Percentiles rank a stretch among this genome's conserved stretches.
These are phyloP conservation scores for Anableps anableps DNA, from an alignment of 2,797 vertebrate species.

Conservation along the genomic window DNA sequence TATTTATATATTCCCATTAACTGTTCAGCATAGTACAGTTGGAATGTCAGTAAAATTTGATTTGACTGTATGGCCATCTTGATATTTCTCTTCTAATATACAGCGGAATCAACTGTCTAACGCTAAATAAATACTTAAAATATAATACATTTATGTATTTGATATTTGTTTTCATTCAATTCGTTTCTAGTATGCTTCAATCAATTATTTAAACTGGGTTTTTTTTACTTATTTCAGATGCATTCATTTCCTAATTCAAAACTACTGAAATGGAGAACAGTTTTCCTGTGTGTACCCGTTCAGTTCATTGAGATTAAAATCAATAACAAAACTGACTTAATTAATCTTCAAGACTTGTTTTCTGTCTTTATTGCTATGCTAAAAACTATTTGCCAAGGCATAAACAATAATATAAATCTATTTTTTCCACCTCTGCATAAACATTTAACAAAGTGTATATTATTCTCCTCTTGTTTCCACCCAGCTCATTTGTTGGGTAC, in stretches of 20 bases:
- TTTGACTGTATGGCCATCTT: not conserved
- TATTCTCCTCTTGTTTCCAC: constrained; percentile 20
- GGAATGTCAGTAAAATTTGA: not conserved
- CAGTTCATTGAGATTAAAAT: constrained; percentile 5
- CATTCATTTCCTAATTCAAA: not conserved
- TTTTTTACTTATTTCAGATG: not conserved
- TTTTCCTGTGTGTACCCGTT: constrained; percentile 2
- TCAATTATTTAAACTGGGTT: not conserved
- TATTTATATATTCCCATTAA: constrained; percentile 22
- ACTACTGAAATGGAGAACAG: constrained; percentile 1
- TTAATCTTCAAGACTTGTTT: not conserved
- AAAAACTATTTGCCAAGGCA: not conserved
- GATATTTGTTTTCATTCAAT: not conserved
- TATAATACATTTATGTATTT: too few relatives aligned
- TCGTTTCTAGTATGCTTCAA: not conserved
- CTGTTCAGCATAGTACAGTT: constrained; percentile 13
- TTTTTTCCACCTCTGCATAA: not conserved
- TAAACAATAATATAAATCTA: not conserved
- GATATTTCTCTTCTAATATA: not conserved
- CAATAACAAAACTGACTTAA: not conserved
- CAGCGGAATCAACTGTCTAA: not conserved
- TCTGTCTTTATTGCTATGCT: not conserved
- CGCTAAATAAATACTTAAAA: too few relatives aligned
- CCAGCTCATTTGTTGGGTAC: constrained; percentile 21
- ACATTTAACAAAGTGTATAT: constrained; percentile 7